Percentiles rank a stretch among this genome's conserved stretches.
These are phyloP conservation scores for Coreoperca whiteheadi DNA, from an alignment of 2,113 vertebrate genomes.

Conservation along the genomic window DNA sequence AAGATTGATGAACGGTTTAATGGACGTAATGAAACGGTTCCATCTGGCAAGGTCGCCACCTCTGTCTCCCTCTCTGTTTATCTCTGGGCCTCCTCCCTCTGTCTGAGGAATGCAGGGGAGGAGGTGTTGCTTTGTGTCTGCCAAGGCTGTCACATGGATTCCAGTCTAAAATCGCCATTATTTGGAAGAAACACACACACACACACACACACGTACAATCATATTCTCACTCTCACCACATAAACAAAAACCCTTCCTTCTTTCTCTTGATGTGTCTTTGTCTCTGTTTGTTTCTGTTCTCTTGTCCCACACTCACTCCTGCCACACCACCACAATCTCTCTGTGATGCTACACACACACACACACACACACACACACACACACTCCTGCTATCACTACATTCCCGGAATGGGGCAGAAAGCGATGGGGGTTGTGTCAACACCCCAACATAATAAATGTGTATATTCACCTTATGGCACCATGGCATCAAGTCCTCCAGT, in stretches of 20 bases:
- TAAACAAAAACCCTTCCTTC: conserved; percentile 15
- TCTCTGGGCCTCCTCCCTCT: conserved; percentile 63
- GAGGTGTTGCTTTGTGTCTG: conserved; percentile 42
- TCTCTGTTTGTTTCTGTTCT: conserved; percentile 7
- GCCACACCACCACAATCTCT: not conserved
- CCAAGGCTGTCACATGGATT: conserved; percentile 50
- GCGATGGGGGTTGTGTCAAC: not conserved
- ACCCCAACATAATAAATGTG: not conserved
- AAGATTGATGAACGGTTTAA: conserved; percentile 44
- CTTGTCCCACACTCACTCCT: conserved; percentile 22
- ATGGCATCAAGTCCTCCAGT: not conserved
- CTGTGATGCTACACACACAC: conserved; percentile 17
- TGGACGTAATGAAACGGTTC: conserved; percentile 47
- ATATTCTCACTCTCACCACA: conserved; percentile 5
- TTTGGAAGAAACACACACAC: conserved; percentile 26
- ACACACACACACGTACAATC: conserved; percentile 5
- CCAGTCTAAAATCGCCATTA: conserved; percentile 39
- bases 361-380: not conserved
- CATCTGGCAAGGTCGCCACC: conserved; percentile 58
- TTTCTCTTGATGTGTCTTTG: conserved; percentile 22
- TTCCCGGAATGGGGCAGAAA: conserved; percentile 1
- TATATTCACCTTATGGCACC: not conserved
- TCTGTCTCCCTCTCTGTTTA: conserved; percentile 48
- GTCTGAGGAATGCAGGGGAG: conserved; percentile 72
- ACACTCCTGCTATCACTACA: not conserved